Evolutionary conservation across 1,140 invertebrate species (phyloP).

Genomic region (Mylabris phalerata): DNA sequence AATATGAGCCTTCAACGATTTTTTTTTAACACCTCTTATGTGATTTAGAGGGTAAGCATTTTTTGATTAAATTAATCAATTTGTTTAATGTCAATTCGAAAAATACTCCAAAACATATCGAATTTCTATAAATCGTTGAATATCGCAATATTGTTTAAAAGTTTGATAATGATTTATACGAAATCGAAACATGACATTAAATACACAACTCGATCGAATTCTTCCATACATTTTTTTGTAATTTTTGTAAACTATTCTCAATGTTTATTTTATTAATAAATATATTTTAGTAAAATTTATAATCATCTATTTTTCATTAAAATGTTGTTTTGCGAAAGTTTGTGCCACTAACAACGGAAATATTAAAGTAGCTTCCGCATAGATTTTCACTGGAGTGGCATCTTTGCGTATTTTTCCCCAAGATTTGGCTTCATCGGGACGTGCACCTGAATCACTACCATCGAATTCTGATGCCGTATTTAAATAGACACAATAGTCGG

Average conservation of each 20-base stretch:
- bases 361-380: constrained; percentile 90
- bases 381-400: constrained; percentile 91
- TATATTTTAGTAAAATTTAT: neutral
- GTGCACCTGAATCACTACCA: constrained; percentile 95
- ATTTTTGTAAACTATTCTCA: neutral
- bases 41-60: too few species aligned
- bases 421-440: constrained; percentile 96
- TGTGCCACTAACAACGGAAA: constrained; percentile 93
- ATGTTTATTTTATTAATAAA: constrained; percentile 13
- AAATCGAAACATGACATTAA: too few species aligned
- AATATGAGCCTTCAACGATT: neutral
- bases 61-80: too few species aligned
- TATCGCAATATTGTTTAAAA: too few species aligned
- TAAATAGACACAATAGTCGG: constrained; percentile 92
- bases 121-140: too few species aligned
- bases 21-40: neutral
- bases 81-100: too few species aligned
- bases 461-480: constrained; percentile 98
- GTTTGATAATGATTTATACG: too few species aligned
- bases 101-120: too few species aligned
- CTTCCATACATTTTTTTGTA: neutral
- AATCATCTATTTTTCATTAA: constrained; percentile 12
- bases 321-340: constrained; percentile 72
- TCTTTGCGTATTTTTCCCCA: constrained; percentile 96
- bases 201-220: neutral